phyloP scores from a whole-genome alignment of 2,113 vertebrate species.

The Nerophis lumbriciformis region DNA sequence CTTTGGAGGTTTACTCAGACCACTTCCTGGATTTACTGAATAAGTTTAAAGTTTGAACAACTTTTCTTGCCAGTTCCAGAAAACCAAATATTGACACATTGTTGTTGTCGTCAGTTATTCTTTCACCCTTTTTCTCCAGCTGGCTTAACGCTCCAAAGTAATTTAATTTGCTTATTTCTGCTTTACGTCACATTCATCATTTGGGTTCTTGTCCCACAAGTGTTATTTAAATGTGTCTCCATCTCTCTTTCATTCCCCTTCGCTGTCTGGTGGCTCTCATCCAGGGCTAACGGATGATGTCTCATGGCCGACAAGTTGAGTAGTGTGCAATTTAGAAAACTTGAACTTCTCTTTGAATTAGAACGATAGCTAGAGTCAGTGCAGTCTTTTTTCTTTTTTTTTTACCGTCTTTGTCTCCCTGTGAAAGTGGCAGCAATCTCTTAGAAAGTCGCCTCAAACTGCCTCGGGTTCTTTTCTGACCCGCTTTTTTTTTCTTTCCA shows the following conservation, averaged over 20 bases:
- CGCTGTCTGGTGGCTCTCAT: conserved; percentile 1
- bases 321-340: neutral
- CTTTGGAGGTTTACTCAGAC: no score
- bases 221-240: conserved; percentile 4
- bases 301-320: neutral
- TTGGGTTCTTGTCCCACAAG: conserved; percentile 4
- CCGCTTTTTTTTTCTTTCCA: neutral
- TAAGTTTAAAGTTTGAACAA: neutral
- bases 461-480: conserved; percentile 12
- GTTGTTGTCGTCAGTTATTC: conserved; percentile 11
- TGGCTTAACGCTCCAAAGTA: conserved; percentile 4
- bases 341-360: conserved; percentile 20
- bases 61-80: conserved; percentile 33
- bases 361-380: neutral
- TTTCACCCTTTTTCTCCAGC: neutral
- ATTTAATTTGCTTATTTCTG: conserved; percentile 18
- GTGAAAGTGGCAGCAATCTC: conserved; percentile 31
- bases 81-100: conserved; percentile 29
- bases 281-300: neutral
- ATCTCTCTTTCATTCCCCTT: conserved; percentile 1
- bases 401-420: conserved; percentile 13
- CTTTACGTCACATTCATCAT: conserved; percentile 11
- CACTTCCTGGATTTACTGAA: conserved; percentile 23
- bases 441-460: conserved; percentile 23
- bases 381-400: conserved; percentile 1